Evolutionary conservation across 2,888 invertebrate species (phyloP), one percentile per base, ranked within the genome.

Genomic region (Mesorhabditis belari): DNA sequence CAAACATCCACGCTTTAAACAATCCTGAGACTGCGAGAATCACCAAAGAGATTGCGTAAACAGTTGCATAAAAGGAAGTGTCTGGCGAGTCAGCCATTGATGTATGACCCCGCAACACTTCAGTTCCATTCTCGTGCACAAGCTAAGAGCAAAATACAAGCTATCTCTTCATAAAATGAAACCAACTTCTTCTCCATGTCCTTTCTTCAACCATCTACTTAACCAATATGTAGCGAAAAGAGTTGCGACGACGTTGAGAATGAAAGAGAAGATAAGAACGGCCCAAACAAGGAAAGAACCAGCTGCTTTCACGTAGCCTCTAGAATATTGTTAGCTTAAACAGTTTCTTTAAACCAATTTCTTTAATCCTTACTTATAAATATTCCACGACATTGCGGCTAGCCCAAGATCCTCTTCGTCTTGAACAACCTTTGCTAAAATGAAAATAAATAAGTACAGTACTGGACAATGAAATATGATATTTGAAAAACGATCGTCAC

Each of bases 151-250:
- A 2, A 44, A 2, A 53, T 12, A 12, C 27, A 6, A 3, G 28
- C 12, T 25, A 23, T 84, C 85, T 77, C 84, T 85, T 67, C 86
- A 86, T 66, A 86, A 86, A 1, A 84, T 26, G 9, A 9, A 17
- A 2, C 28, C 9, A 25, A 72, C 71, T 28, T 64, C 63, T 58
- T 76, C 73, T 3, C 60, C 57, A 51, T 79, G 76, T 50, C 84
- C 84, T 65, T 82, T 81, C 56, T 82, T 79, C 19, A 85, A 76
- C 87, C 87, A 87, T 58, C 82, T 79, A 3, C 86, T 84, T 5
- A 87, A 81, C 86, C 87, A 87, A 84, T 86, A 86, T 55, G 85
- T 85, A 55, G 86, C 85, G 72, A 86, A 86, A 1, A 85, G 83
- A 19, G 84, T 83, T 12, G 84, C 82, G 5, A 84, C 84, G 28